Evolutionary conservation across 1,140 invertebrate genomes (phyloP).

Genomic region (Plectrocnemia conspersa): DNA sequence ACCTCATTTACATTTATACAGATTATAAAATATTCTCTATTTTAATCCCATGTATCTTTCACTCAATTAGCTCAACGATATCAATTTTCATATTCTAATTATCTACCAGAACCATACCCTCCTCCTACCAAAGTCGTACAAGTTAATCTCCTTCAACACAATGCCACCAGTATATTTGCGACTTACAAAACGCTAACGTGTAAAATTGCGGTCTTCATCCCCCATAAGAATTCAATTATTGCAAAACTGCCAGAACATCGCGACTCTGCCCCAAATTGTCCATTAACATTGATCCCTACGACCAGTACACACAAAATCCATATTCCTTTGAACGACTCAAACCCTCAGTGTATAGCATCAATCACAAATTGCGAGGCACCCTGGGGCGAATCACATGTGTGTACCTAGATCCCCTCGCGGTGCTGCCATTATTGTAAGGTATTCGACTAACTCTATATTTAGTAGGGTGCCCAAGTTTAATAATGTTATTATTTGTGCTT

Average conservation of each 20-base stretch:
- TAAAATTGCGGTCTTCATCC: slow-evolving; percentile 36
- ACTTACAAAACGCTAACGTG: slow-evolving; percentile 29
- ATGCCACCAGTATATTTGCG: slow-evolving; percentile 14
- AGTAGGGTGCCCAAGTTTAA: slow-evolving; percentile 31
- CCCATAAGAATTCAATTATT: slow-evolving; percentile 25
- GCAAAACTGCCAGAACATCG: neutral
- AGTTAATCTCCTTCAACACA: slow-evolving; percentile 17
- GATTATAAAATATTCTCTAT: no score
- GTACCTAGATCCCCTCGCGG: slow-evolving; percentile 14
- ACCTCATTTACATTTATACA: no score
- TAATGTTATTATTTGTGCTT: slow-evolving; percentile 37
- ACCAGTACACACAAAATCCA: neutral
- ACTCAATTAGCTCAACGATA: no score
- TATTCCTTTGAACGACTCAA: neutral
- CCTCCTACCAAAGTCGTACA: slow-evolving; percentile 19
- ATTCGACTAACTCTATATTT: slow-evolving; percentile 33
- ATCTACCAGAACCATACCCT: neutral
- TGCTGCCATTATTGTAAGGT: slow-evolving; percentile 31
- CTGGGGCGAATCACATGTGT: slow-evolving; percentile 25
- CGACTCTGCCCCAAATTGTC: neutral
- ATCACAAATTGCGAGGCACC: slow-evolving; percentile 33
- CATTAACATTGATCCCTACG: slow-evolving; percentile 1
- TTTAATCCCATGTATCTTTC: no score
- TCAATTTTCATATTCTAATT: no score
- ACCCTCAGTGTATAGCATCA: slow-evolving; percentile 1